Conservation (phyloP, 2,113 vertebrate genomes). For the Engraulis encrasicolus region DNA sequence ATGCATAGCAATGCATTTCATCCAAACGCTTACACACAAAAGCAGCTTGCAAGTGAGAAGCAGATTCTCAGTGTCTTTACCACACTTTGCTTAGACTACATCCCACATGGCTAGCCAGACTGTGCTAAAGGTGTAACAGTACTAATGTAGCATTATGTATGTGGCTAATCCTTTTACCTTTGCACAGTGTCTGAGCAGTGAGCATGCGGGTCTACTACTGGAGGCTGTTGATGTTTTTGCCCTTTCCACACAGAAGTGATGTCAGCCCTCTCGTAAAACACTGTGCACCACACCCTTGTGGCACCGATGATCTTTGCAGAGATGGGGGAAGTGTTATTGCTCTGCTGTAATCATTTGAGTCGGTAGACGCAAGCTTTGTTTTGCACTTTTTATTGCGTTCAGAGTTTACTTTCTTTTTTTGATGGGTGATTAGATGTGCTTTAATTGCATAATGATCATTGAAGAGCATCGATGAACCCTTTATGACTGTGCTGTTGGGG, state of each 20-base stretch:
- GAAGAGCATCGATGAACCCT: no score
- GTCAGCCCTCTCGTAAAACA: not conserved
- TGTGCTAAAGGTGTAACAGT: not conserved
- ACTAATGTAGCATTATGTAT: not conserved
- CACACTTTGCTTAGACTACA: not conserved
- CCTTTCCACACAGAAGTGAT: not conserved
- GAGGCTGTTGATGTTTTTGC: not conserved
- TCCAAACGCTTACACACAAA: no score
- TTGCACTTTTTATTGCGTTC: not conserved
- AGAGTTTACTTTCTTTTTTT: not conserved
- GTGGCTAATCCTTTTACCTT: not conserved
- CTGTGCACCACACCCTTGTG: not conserved
- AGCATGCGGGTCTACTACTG: not conserved
- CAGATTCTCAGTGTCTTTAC: not conserved
- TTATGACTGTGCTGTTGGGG: not conserved
- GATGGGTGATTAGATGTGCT: no score
- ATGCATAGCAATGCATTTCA: no score
- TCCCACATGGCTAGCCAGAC: slow-evolving; percentile 11
- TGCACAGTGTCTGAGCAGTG: not conserved
- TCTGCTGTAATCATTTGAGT: not conserved
- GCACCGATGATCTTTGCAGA: not conserved
- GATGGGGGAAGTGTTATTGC: not conserved
- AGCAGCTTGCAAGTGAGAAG: no score
- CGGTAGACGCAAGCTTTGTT: not conserved
- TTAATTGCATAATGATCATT: no score